These are phyloP conservation scores for Salvelinus alpinus DNA, from an alignment of 2,113 vertebrate species.

Conservation along the genomic window DNA sequence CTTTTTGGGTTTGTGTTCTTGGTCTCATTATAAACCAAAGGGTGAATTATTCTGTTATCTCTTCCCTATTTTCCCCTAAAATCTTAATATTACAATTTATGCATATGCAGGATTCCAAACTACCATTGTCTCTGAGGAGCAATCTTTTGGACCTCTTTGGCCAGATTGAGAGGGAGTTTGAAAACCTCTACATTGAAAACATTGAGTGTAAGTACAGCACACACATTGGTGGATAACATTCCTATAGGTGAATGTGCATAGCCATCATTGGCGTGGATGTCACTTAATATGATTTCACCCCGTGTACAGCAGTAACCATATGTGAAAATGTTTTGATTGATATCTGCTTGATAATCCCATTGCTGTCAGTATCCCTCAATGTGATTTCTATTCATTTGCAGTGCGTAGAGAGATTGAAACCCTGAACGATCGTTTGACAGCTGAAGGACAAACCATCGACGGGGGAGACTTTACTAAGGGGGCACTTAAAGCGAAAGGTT, in stretches of 20 bases:
- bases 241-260: neutral
- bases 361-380: neutral
- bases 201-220: conserved; percentile 86
- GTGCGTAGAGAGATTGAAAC: conserved; percentile 96
- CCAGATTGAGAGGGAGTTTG: conserved; percentile 98
- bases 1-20: no score
- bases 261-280: neutral
- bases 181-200: conserved; percentile 98
- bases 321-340: neutral
- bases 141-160: conserved; percentile 95
- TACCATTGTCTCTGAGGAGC: conserved; percentile 87
- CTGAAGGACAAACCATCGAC: conserved; percentile 90
- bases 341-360: neutral
- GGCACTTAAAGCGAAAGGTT: conserved; percentile 97
- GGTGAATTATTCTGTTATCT: neutral
- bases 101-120: conserved; percentile 87
- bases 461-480: conserved; percentile 94
- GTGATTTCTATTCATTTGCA: conserved; percentile 46
- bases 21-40: no score
- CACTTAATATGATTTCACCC: neutral
- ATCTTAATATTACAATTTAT: neutral
- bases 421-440: conserved; percentile 92
- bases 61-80: neutral
- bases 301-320: neutral
- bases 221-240: neutral